Conservation (phyloP, 2,888 invertebrate genomes). For the Cerastoderma edule region DNA sequence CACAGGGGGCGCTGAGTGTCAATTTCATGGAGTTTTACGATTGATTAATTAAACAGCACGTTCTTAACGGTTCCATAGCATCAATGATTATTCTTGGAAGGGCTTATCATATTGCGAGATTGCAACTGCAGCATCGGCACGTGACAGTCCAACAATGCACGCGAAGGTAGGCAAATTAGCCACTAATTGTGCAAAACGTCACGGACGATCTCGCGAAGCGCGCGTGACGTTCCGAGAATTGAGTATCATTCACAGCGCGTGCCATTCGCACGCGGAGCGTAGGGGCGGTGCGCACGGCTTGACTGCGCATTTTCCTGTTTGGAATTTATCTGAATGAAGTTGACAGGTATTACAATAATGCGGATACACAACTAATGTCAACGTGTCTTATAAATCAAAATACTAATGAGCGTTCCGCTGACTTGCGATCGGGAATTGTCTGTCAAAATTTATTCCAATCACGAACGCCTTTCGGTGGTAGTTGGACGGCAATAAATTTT, state of each 20-base stretch:
- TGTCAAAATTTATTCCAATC: slow-evolving; percentile 34
- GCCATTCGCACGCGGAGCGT: slow-evolving; percentile 30
- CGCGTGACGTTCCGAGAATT: slow-evolving; percentile 31
- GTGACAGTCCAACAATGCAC: slow-evolving; percentile 39
- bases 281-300: slow-evolving; percentile 14
- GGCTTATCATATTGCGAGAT: slow-evolving; percentile 50
- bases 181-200: slow-evolving; percentile 49
- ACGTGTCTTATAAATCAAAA: slow-evolving; percentile 57
- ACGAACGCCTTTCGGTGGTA: slow-evolving; percentile 11
- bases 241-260: slow-evolving; percentile 25
- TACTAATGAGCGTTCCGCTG: slow-evolving; percentile 36
- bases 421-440: slow-evolving; percentile 1
- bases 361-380: slow-evolving; percentile 51
- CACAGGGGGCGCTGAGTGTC: slow-evolving; percentile 14
- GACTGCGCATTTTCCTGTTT: slow-evolving; percentile 30
- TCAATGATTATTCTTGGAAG: slow-evolving; percentile 6
- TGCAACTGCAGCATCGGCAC: slow-evolving; percentile 41
- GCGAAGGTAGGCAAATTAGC: slow-evolving; percentile 49
- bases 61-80: slow-evolving; percentile 24
- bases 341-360: slow-evolving; percentile 55
- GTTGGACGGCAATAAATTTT: slow-evolving; percentile 12
- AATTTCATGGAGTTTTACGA: slow-evolving; percentile 25
- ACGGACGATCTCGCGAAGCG: slow-evolving; percentile 18
- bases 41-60: slow-evolving; percentile 27
- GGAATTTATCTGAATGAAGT: slow-evolving; percentile 47